Percentiles rank a stretch among this genome's conserved stretches.
Conservation (phyloP, 2,797 vertebrate genomes). For the Sarcoramphus papa region DNA sequence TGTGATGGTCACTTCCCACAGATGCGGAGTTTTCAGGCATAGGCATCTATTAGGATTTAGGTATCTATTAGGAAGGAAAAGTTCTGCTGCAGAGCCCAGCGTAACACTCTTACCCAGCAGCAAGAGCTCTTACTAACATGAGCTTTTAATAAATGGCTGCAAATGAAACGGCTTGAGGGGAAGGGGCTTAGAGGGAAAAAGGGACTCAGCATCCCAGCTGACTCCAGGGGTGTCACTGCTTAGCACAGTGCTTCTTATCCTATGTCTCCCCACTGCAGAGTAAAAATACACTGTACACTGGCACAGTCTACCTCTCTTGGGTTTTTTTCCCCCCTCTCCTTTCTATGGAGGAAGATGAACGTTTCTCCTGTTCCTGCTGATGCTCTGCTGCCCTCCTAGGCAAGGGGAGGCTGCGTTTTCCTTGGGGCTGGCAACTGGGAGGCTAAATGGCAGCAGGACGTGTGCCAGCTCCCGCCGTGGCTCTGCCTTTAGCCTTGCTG, state of each 20-base stretch:
- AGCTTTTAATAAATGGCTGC: slow-evolving; percentile 22
- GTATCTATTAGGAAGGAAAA: not conserved
- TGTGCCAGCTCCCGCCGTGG: not conserved
- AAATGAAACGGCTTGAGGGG: not conserved
- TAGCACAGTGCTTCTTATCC: not conserved
- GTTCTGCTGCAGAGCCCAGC: not conserved
- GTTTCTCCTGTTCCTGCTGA: not conserved
- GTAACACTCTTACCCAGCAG: not conserved
- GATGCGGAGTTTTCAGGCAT: not conserved
- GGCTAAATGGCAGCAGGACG: not conserved
- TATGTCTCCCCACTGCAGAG: not conserved
- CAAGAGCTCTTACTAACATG: not conserved
- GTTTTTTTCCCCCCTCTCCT: accelerated
- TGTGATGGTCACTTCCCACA: not conserved
- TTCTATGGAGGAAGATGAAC: not conserved
- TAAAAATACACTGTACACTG: not conserved
- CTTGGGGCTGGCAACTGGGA: not conserved
- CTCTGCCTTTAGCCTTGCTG: not conserved
- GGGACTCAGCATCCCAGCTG: not conserved
- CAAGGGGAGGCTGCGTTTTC: not conserved
- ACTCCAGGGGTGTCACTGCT: not conserved
- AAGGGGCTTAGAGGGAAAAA: not conserved
- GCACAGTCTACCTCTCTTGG: not conserved
- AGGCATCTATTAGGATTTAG: not conserved
- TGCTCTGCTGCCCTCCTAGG: not conserved